Conservation (phyloP, 2,797 vertebrate species). For the Arrhamphus sclerolepis region DNA sequence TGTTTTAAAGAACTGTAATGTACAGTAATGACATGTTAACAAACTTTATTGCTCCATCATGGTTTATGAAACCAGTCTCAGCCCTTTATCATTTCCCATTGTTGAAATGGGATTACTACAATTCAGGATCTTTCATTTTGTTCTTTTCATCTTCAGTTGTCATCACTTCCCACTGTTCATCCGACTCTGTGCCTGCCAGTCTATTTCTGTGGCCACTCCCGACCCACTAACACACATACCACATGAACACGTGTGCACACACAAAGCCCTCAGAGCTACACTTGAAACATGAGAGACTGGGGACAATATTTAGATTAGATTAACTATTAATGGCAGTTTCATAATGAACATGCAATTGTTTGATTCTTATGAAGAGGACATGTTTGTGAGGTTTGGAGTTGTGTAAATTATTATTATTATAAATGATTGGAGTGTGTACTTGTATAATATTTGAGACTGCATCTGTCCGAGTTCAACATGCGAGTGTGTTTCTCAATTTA, state of each 20-base stretch:
- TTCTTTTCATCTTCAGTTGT: too few relatives aligned
- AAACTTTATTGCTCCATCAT: slow-evolving; percentile 5
- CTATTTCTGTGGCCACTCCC: slow-evolving; percentile 42
- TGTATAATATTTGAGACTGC: not conserved
- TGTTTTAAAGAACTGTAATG: not conserved
- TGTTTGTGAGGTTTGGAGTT: not conserved
- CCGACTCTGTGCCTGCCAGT: not conserved
- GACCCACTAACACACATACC: slow-evolving; percentile 52
- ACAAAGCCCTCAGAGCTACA: slow-evolving; percentile 36
- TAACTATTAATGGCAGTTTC: not conserved
- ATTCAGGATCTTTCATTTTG: not conserved
- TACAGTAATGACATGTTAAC: slow-evolving; percentile 36
- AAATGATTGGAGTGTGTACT: not conserved
- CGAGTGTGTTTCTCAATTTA: slow-evolving; percentile 13
- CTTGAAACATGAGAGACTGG: slow-evolving; percentile 33
- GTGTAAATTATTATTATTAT: not conserved
- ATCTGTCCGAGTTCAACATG: slow-evolving; percentile 14
- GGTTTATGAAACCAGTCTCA: slow-evolving; percentile 11
- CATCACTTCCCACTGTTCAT: not conserved
- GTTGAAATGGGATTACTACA: too few relatives aligned
- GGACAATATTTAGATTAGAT: not conserved
- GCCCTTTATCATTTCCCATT: not conserved
- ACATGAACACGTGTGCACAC: slow-evolving; percentile 28
- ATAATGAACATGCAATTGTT: too few relatives aligned
- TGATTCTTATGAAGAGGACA: too few relatives aligned